Percentiles rank a stretch among this genome's conserved stretches.
These are phyloP conservation scores for Fissipunctia ypsillon DNA, from an alignment of 2,888 invertebrate genomes.

Conservation along the genomic window DNA sequence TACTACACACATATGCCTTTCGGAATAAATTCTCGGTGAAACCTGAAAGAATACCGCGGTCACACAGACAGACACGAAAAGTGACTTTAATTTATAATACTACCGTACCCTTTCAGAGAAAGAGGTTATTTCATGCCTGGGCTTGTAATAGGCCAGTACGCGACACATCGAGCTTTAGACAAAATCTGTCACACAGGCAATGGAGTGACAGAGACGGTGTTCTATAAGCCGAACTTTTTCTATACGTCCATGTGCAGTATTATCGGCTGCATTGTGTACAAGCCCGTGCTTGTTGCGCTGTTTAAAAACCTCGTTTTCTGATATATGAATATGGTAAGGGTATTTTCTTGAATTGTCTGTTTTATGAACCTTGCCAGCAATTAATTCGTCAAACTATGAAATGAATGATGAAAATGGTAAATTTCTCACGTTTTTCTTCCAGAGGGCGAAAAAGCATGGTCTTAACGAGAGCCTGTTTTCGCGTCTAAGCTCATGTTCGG, in stretches of 20 bases:
- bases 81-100: no score
- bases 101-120: no score
- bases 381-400: neutral
- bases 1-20: no score
- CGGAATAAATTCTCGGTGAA: no score
- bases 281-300: neutral
- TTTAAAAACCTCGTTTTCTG: neutral
- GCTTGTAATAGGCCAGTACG: neutral
- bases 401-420: neutral
- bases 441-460: conserved; percentile 93
- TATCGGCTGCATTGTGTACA: neutral
- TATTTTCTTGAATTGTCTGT: neutral
- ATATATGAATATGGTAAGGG: neutral
- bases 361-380: neutral
- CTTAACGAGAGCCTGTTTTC: conserved; percentile 94
- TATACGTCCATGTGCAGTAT: no score
- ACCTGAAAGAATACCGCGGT: no score
- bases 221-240: neutral
- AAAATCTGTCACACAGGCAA: no score
- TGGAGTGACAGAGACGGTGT: neutral
- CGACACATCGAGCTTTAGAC: neutral
- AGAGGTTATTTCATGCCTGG: no score
- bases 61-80: no score
- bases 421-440: conserved; percentile 49
- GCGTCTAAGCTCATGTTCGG: conserved; percentile 92